Evolutionary conservation across 2,888 invertebrate genomes (phyloP).

Genomic region (Mechanitis messenoides): DNA sequence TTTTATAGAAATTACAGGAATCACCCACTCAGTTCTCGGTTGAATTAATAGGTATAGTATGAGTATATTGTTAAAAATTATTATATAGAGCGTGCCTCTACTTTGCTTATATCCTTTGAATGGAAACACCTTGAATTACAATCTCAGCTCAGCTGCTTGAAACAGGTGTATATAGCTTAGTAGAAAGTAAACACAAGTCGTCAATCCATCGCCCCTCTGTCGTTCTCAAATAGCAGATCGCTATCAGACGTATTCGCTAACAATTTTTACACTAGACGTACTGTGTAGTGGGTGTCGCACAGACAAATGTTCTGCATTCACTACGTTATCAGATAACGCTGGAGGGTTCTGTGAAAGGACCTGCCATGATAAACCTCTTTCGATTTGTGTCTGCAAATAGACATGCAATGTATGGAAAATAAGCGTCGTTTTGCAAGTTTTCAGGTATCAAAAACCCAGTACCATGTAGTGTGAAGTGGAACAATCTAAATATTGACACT

Average conservation of each 20-base stretch:
- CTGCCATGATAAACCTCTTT: conserved; percentile 60
- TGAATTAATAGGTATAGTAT: conserved; percentile 64
- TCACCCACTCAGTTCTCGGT: conserved; percentile 54
- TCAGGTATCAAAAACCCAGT: conserved; percentile 35
- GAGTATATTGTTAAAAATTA: conserved; percentile 20
- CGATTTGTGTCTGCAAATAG: conserved; percentile 68
- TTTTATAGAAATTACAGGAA: conserved; percentile 74
- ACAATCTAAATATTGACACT: conserved; percentile 1
- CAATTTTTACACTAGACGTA: conserved; percentile 71
- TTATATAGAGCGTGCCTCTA: not conserved
- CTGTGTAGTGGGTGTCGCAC: conserved; percentile 59
- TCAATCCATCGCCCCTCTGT: conserved; percentile 28
- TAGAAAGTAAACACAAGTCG: conserved; percentile 20
- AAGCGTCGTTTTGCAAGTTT: conserved; percentile 54
- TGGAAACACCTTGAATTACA: conserved; percentile 2
- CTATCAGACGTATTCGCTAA: conserved; percentile 69
- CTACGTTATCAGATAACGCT: conserved; percentile 66
- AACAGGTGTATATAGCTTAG: conserved; percentile 11
- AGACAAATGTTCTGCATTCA: conserved; percentile 74
- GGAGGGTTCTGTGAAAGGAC: conserved; percentile 68
- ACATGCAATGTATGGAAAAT: conserved; percentile 66
- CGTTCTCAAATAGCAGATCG: conserved; percentile 62
- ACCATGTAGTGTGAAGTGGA: not conserved
- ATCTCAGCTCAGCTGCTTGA: conserved; percentile 4
- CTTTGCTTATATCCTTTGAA: not conserved